Evolutionary conservation across 2,797 vertebrate genomes (phyloP).

Genomic region (Ara ararauna): DNA sequence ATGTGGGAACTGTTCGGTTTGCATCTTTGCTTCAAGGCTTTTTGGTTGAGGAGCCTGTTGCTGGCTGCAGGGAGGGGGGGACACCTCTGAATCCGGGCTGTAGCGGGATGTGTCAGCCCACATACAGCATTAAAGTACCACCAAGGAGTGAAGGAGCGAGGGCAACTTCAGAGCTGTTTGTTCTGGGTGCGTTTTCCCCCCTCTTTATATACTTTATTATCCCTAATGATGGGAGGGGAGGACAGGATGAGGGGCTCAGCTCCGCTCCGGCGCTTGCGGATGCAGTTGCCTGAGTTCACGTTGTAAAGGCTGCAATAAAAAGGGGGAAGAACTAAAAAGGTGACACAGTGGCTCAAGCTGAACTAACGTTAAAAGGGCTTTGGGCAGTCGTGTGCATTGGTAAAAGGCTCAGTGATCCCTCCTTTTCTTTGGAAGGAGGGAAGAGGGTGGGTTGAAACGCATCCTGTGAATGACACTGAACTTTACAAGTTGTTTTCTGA

Average conservation of each 20-base stretch:
- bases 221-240: rapidly evolving
- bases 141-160: not conserved
- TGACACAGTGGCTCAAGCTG: not conserved
- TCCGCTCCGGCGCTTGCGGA: not conserved
- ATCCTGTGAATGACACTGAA: rapidly evolving
- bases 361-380: not conserved
- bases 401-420: not conserved
- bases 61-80: not conserved
- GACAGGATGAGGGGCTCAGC: not conserved
- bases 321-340: not conserved
- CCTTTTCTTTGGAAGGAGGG: not conserved
- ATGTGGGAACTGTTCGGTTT: rapidly evolving
- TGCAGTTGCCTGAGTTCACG: not conserved
- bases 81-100: not conserved
- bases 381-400: rapidly evolving
- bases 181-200: not conserved
- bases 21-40: rapidly evolving
- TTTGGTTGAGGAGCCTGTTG: not conserved
- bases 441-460: rapidly evolving
- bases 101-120: not conserved
- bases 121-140: not conserved
- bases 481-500: rapidly evolving
- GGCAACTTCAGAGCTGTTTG: rapidly evolving
- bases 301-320: not conserved
- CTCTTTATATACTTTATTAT: rapidly evolving